phyloP scores from a whole-genome alignment of 2,797 vertebrate species.

The Micromesistius poutassou region DNA sequence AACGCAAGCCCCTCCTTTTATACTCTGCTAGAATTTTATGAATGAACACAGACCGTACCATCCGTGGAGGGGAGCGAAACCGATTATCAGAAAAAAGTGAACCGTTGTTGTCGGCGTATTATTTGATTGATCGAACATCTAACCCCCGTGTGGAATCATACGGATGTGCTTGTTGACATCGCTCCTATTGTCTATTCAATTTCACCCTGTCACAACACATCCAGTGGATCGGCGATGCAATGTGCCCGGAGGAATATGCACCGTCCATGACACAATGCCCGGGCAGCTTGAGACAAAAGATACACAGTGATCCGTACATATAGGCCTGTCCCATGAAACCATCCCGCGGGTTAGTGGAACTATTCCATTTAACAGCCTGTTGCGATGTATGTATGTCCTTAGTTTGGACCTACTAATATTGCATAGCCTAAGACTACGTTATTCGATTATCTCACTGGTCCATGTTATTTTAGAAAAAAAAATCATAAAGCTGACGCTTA shows the following conservation, averaged over 20 bases:
- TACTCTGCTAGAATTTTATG: constrained; percentile 82
- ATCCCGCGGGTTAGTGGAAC: background rate
- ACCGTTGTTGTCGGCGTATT: background rate
- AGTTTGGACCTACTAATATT: background rate
- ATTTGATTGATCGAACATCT: background rate
- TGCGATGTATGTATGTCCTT: background rate
- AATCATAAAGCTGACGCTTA: background rate
- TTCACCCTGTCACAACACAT: background rate
- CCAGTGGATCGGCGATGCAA: background rate
- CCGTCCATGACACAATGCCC: background rate
- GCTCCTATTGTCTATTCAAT: background rate
- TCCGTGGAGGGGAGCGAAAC: constrained; percentile 51
- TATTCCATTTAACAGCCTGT: background rate
- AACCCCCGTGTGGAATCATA: background rate
- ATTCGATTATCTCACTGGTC: no score
- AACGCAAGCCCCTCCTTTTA: constrained; percentile 79
- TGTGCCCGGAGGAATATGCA: background rate
- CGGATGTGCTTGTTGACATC: background rate
- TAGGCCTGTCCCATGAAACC: background rate
- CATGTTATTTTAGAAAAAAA: background rate
- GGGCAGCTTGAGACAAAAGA: background rate
- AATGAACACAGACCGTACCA: constrained; percentile 82
- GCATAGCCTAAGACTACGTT: no score
- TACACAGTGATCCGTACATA: background rate
- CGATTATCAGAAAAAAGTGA: constrained; percentile 23